phyloP scores from a whole-genome alignment of 1,140 invertebrate species.

The Schmidtea mediterranea region DNA sequence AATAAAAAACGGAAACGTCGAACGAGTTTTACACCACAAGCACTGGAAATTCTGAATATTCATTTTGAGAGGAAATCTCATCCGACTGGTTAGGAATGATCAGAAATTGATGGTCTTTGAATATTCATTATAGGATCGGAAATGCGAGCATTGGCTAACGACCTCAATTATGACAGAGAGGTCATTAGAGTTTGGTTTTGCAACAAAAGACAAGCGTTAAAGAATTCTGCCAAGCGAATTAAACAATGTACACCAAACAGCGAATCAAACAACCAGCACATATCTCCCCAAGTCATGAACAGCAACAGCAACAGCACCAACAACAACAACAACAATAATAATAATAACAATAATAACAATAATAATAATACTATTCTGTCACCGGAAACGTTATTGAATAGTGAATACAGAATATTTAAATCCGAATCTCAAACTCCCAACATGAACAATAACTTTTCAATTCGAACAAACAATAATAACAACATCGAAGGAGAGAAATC shows the following conservation, averaged over 20 bases:
- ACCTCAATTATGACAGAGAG: conserved; percentile 77
- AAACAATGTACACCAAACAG: conserved; percentile 12
- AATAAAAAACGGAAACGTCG: conserved; percentile 42
- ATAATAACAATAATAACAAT: too few species aligned
- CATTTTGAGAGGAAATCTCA: conserved; percentile 88
- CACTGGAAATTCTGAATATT: conserved; percentile 64
- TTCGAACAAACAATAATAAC: too few species aligned
- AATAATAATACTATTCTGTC: too few species aligned
- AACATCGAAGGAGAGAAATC: too few species aligned
- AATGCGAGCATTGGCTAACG: background rate
- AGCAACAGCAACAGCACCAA: too few species aligned
- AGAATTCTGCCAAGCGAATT: conserved; percentile 48
- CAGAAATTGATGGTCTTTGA: background rate
- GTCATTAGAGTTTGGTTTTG: conserved; percentile 97
- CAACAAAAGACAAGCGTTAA: conserved; percentile 80
- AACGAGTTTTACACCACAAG: conserved; percentile 82
- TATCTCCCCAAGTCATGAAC: too few species aligned
- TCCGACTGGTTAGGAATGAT: conserved; percentile 50
- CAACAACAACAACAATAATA: too few species aligned
- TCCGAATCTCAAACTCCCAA: too few species aligned
- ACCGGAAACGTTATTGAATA: too few species aligned
- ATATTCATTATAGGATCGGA: background rate
- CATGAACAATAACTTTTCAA: too few species aligned
- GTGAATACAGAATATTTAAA: too few species aligned
- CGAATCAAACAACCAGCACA: background rate